phyloP scores from a whole-genome alignment of 2,797 vertebrate species.

The Cyclopterus lumpus region DNA sequence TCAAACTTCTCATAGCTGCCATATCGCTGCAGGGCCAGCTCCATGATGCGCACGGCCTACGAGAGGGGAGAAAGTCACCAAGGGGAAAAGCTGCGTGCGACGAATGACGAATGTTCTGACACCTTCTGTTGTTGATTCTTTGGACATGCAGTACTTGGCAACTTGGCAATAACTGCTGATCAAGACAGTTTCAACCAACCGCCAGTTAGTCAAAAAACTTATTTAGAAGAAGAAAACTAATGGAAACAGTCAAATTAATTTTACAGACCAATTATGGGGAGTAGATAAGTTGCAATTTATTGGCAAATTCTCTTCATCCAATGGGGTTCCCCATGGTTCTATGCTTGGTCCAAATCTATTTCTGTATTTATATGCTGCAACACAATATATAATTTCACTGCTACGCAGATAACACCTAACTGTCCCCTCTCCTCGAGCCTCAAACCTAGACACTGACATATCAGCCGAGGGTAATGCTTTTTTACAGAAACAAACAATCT shows the following conservation, averaged over 20 bases:
- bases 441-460: background rate
- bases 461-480: background rate
- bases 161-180: background rate
- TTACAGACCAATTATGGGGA: background rate
- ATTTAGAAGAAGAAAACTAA: background rate
- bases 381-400: background rate
- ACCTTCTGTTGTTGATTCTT: background rate
- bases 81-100: background rate
- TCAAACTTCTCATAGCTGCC: constrained; percentile 95
- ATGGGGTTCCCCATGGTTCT: background rate
- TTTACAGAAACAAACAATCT: background rate
- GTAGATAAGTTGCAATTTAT: background rate
- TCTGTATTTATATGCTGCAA: background rate
- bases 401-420: background rate
- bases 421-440: background rate
- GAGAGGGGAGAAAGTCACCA: background rate
- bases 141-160: background rate
- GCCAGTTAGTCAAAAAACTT: background rate
- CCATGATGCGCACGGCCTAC: constrained; percentile 93
- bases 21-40: constrained; percentile 89
- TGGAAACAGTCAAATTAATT: background rate
- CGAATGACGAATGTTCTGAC: background rate
- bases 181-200: background rate
- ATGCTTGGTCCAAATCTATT: background rate
- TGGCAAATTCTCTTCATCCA: background rate